Conservation (phyloP, 2,888 invertebrate genomes). For the Lepidocyrtoides sp. region DNA sequence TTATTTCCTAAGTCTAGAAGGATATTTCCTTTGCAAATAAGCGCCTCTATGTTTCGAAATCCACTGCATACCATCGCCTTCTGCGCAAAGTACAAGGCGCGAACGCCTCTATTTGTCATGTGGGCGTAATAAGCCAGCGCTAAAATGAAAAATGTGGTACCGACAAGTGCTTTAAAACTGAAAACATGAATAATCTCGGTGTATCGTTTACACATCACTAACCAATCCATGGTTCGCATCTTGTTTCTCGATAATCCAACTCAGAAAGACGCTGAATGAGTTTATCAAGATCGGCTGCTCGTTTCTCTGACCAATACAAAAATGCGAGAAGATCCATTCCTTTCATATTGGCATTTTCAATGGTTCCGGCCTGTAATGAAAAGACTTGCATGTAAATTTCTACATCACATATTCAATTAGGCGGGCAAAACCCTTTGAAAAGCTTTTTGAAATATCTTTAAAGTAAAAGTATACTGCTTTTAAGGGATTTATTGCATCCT, state of each 20-base stretch:
- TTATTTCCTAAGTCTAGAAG: constrained; percentile 90
- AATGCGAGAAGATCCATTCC: constrained; percentile 91
- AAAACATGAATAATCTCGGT: not conserved
- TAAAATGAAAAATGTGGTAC: not conserved
- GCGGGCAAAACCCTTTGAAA: no score
- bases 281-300: constrained; percentile 89
- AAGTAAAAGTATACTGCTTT: constrained; percentile 86
- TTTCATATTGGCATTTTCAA: constrained; percentile 87
- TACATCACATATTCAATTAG: no score
- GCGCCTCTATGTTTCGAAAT: constrained; percentile 89
- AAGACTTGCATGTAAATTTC: not conserved
- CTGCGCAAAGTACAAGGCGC: constrained; percentile 91
- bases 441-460: not conserved
- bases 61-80: constrained; percentile 87
- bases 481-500: constrained; percentile 89
- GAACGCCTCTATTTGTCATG: constrained; percentile 89
- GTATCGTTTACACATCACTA: not conserved
- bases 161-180: not conserved
- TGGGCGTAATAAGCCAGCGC: constrained; percentile 92
- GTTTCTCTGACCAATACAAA: constrained; percentile 86
- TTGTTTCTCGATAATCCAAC: constrained; percentile 81
- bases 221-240: constrained; percentile 91
- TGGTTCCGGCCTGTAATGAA: constrained; percentile 48
- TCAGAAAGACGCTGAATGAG: constrained; percentile 87
- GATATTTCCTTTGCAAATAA: constrained; percentile 91